phyloP scores from a whole-genome alignment of 2,113 vertebrate species.

The Bagarius yarrelli region DNA sequence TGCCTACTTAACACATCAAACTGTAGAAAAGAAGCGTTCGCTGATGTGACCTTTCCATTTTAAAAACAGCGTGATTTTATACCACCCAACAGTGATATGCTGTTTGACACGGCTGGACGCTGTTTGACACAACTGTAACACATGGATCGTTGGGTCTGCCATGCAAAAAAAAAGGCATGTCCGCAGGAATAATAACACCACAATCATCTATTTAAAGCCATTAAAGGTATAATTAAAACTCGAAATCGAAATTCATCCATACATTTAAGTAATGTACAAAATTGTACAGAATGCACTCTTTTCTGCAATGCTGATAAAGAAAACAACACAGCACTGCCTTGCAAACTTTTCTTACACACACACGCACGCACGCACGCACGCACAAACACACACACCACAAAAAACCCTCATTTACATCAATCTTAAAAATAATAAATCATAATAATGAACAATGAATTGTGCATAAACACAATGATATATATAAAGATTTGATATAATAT shows the following conservation, averaged over 20 bases:
- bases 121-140: background rate
- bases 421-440: background rate
- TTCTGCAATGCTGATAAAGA: conserved; percentile 26
- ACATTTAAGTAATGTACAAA: background rate
- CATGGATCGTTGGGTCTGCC: background rate
- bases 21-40: background rate
- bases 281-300: background rate
- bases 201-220: background rate
- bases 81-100: background rate
- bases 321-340: conserved; percentile 8
- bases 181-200: background rate
- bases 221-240: background rate
- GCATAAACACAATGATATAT: background rate
- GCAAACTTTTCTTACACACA: conserved; percentile 18
- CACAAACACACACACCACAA: background rate
- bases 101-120: background rate
- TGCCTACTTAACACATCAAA: background rate
- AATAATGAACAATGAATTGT: background rate
- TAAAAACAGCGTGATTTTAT: background rate
- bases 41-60: background rate
- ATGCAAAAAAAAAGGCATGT: background rate
- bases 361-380: background rate
- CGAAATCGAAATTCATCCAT: background rate
- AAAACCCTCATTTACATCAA: background rate
- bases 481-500: background rate